phyloP scores from a whole-genome alignment of 2,797 vertebrate genomes.

The Acestrorhynchus altus region DNA sequence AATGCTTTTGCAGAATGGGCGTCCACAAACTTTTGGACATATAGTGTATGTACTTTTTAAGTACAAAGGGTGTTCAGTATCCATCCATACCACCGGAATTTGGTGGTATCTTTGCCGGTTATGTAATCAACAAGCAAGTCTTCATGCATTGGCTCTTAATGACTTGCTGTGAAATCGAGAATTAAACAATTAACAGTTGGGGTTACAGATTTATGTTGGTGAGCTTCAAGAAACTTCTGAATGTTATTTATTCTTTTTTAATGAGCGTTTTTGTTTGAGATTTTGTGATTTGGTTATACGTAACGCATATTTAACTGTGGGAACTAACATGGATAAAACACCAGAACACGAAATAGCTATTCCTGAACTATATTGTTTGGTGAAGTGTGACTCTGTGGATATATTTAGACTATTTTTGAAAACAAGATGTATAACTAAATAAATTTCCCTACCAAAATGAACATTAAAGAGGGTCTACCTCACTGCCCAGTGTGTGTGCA shows the following conservation, averaged over 20 bases:
- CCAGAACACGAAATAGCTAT: not conserved
- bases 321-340: slow-evolving; percentile 29
- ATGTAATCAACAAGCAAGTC: slow-evolving; percentile 8
- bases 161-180: not conserved
- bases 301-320: slow-evolving; percentile 1
- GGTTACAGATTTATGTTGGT: slow-evolving; percentile 36
- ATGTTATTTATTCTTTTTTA: slow-evolving; percentile 44
- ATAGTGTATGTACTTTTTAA: slow-evolving; percentile 1
- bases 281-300: slow-evolving; percentile 32
- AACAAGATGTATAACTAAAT: slow-evolving; percentile 12
- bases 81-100: not conserved
- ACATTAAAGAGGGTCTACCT: slow-evolving; percentile 70
- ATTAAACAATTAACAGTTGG: not conserved
- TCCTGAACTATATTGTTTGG: slow-evolving; percentile 27
- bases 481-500: no score
- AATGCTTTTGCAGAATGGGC: no score
- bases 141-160: slow-evolving; percentile 14
- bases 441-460: slow-evolving; percentile 36
- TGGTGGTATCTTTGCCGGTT: not conserved
- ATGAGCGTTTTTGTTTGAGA: slow-evolving; percentile 24
- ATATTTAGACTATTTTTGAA: slow-evolving; percentile 39
- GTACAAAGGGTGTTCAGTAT: slow-evolving; percentile 37
- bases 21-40: no score
- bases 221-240: slow-evolving; percentile 36
- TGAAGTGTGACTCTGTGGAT: slow-evolving; percentile 15